Evolutionary conservation across 2,113 vertebrate species (phyloP).

Genomic region (Todiramphus chloris): DNA sequence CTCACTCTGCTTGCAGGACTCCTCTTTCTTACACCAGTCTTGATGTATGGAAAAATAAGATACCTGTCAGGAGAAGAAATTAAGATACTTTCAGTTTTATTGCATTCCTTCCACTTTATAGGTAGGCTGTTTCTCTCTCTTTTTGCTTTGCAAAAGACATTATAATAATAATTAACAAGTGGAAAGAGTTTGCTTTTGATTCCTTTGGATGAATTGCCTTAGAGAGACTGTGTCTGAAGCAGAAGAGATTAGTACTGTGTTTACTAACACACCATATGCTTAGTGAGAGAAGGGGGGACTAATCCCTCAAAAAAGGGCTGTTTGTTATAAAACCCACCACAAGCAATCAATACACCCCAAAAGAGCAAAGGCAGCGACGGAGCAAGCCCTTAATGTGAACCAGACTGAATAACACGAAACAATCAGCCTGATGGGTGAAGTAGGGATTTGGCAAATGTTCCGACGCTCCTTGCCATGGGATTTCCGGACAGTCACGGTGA

Average conservation of each 20-base stretch:
- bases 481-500: slow-evolving; percentile 43
- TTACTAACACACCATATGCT: background rate
- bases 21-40: background rate
- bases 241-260: background rate
- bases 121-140: background rate
- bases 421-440: slow-evolving; percentile 52
- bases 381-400: slow-evolving; percentile 53
- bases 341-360: slow-evolving; percentile 40
- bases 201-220: background rate
- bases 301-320: background rate
- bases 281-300: background rate
- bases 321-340: slow-evolving; percentile 38
- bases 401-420: background rate
- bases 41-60: background rate
- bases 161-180: background rate
- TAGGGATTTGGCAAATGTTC: slow-evolving; percentile 52
- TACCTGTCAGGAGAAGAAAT: slow-evolving; percentile 19
- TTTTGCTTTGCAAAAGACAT: slow-evolving; percentile 16
- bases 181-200: background rate
- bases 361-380: slow-evolving; percentile 6
- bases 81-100: background rate
- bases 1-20: background rate
- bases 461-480: slow-evolving; percentile 37
- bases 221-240: background rate
- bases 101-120: background rate